Conservation (phyloP, 2,113 vertebrate genomes). For the Grus americana region DNA sequence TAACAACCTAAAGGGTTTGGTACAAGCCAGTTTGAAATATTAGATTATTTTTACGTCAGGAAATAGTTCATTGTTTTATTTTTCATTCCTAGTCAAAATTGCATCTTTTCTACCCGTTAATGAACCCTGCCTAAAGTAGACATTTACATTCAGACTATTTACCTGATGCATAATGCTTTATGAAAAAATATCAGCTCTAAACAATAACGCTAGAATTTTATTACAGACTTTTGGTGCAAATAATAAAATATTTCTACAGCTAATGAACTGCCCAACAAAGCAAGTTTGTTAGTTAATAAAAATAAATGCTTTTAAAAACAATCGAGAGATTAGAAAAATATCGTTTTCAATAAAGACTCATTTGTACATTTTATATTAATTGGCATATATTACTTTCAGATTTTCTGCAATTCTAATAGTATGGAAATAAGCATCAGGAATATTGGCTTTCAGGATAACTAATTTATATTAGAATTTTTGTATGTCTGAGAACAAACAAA, state of each 20-base stretch:
- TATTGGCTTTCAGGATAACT: background rate
- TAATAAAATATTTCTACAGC: conserved; percentile 65
- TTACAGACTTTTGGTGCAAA: conserved; percentile 62
- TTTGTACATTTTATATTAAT: conserved; percentile 39
- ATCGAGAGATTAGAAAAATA: conserved; percentile 62
- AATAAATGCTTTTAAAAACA: conserved; percentile 71
- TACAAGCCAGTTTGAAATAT: background rate
- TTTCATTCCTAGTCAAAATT: conserved; percentile 31
- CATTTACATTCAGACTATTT: conserved; percentile 73
- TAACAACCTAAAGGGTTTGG: background rate
- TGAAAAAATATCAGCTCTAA: conserved; percentile 69
- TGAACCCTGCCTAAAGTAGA: conserved; percentile 64
- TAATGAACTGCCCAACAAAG: conserved; percentile 74
- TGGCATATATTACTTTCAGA: conserved; percentile 36
- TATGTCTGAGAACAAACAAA: background rate
- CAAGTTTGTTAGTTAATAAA: conserved; percentile 75
- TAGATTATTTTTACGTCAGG: background rate
- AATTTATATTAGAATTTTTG: background rate
- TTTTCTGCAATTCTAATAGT: conserved; percentile 42
- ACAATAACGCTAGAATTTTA: conserved; percentile 59
- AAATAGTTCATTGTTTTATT: conserved; percentile 12
- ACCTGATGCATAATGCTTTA: conserved; percentile 70
- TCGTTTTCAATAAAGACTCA: background rate
- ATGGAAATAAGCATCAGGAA: conserved; percentile 16
- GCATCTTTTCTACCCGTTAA: conserved; percentile 60